Evolutionary conservation across 2,888 invertebrate species (phyloP), one percentile per base, ranked within the genome.

Genomic region (Macrophya annulata): DNA sequence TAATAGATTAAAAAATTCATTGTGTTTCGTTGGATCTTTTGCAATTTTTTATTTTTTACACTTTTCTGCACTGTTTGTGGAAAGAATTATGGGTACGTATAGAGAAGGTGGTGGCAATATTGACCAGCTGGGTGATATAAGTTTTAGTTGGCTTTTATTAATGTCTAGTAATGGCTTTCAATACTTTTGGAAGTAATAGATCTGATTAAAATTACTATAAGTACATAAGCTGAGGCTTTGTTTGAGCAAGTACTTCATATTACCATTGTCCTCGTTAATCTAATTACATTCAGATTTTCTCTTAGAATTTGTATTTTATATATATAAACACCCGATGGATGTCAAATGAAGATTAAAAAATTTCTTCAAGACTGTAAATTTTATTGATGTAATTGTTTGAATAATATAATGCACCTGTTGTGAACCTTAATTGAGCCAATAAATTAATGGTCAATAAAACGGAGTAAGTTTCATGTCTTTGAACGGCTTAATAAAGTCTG

Each of bases 251-350:
- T 17, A 17, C 17, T 51, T 51, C 17, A 17, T 48, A 48, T 17
- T 17, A 51, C 17, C 17, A 17, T 4, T 17, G 8, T 31, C n/a
- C n/a, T 55, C 2, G 8, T 55, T 12, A 9, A 72, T 1, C 15
- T 31, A 68, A 15, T 65, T 65, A 43, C 17, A 3, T 21, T 43
- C 72, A 21, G 43, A 72, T 12, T 45, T n/a, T 5, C n/a, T 71
- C 71, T 45, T 12, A 45, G 43, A 12, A n/a, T 74, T 45, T 55
- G 4, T 37, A 77, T 77, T 17, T 31, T 31, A 51, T 37, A 37
- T 31, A 51, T 37, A 37, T 15, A 55, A 55, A 77, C 55, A 77
- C 55, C 37, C 48, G 77, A n/a, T 77, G 37, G 9, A 37, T 77
- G 21, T 51, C 17, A 51, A 51, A 37, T 77, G 15, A 77, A 9